Base-by-base conservation (phyloP, 2,797 vertebrate genomes). In the Eospalax fontanierii region DNA sequence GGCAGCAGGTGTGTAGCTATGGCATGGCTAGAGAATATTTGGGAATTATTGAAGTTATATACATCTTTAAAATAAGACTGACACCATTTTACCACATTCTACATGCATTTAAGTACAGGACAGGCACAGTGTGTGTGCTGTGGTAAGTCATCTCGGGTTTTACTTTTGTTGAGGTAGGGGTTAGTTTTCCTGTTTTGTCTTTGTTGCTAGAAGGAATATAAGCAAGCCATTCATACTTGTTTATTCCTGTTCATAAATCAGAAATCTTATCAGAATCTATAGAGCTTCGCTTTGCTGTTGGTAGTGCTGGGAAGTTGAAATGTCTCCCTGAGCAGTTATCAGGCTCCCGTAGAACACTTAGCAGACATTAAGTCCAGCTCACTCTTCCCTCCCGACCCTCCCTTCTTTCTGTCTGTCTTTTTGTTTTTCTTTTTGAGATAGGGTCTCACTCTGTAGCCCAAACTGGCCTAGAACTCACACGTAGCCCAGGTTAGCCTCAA, bases 171-270 rank as follows among this genome's bases (percentile, higher is more conserved):
- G 21, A 12, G 22, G 16, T 6, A 43, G 1, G 4, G 26, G 3
- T 2, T 26, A 35, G 81, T 87, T 40, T 96, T 96, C 71, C 46
- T 93, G 79, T 81, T 96, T 97, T 87, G 80, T 93, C 68, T 94
- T 96, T 86, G 54, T 73, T 80, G 11, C 50, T 82, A 50, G 68
- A 82, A 89, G 78, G 71, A 95, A 43, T 61, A 89, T 76, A 89
- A 97, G 35, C 70, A 89, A 74, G 79, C 75, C 50, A 18, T 43
- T 68, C 83, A 35, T 87, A 43, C 89, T 90, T 93, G 66, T 81
- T 96, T 43, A 15, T 66, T 30, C 78, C 83, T 87, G 43, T 82
- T 92, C 90, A 74, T 65, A 57, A 91, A 54, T 65, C 83, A 85
- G n/a, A 65, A 75, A 43, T 85, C 65, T 81, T 63, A 87, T 70